These are phyloP conservation scores for Cyprinodon tularosa DNA, from an alignment of 2,113 vertebrate species.

Conservation along the genomic window DNA sequence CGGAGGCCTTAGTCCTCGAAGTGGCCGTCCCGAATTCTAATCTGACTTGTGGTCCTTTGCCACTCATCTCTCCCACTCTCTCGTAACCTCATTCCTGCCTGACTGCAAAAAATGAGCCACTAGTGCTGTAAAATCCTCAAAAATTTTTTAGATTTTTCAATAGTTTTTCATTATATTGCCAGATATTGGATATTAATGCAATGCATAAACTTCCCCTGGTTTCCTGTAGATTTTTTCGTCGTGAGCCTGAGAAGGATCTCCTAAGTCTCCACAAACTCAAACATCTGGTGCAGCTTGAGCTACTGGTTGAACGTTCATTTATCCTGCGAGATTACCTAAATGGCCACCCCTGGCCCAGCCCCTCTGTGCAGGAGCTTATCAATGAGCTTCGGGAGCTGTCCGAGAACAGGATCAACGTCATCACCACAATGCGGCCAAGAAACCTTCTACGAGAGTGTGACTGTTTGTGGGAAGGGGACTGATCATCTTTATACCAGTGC, in stretches of 20 bases:
- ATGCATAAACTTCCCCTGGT: background rate
- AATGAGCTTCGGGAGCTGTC: constrained; percentile 55
- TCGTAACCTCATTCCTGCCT: too few relatives aligned
- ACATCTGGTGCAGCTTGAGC: constrained; percentile 66
- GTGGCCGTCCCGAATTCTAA: too few relatives aligned
- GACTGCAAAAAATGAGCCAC: too few relatives aligned
- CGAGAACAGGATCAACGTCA: constrained; percentile 55
- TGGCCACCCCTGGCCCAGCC: constrained; percentile 67
- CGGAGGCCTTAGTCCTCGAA: too few relatives aligned
- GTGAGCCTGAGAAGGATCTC: constrained; percentile 70
- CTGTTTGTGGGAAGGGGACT: constrained; percentile 67
- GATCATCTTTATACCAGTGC: background rate
- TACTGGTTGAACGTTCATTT: constrained; percentile 68
- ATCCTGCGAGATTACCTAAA: constrained; percentile 63
- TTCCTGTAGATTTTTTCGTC: constrained; percentile 57
- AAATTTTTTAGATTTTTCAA: too few relatives aligned
- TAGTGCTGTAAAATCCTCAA: too few relatives aligned
- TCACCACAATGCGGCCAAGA: constrained; percentile 57
- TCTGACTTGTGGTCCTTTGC: too few relatives aligned
- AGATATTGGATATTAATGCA: too few relatives aligned
- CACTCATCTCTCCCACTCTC: too few relatives aligned
- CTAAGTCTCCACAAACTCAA: constrained; percentile 63
- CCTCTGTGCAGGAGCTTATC: constrained; percentile 57
- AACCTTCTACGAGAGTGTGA: constrained; percentile 60
- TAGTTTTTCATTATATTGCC: too few relatives aligned